Percentiles rank a stretch among this genome's conserved stretches.
These are phyloP conservation scores for Drosophila mimica DNA, from an alignment of 2,888 invertebrate genomes.

Conservation along the genomic window DNA sequence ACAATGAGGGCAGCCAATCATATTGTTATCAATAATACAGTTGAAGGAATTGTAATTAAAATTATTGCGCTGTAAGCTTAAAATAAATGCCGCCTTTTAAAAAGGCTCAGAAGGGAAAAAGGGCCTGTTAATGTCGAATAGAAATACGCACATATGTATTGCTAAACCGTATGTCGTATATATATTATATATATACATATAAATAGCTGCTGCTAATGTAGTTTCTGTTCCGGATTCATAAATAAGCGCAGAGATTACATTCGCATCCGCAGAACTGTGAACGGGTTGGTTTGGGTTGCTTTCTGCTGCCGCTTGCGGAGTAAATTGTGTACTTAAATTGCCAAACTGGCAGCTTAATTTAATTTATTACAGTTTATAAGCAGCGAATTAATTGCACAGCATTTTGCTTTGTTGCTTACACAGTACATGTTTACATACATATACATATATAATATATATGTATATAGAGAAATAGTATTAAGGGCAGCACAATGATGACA, in stretches of 20 bases:
- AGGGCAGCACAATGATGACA: background rate
- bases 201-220: slow-evolving; percentile 17
- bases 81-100: slow-evolving; percentile 36
- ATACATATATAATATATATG: background rate
- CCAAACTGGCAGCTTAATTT: slow-evolving; percentile 51
- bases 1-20: slow-evolving; percentile 7
- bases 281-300: slow-evolving; percentile 18
- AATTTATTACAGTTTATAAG: slow-evolving; percentile 61
- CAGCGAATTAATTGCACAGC: slow-evolving; percentile 46
- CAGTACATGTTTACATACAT: background rate
- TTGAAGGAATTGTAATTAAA: slow-evolving; percentile 64
- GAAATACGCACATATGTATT: slow-evolving; percentile 3
- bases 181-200: background rate
- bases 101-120: slow-evolving; percentile 33
- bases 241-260: slow-evolving; percentile 54
- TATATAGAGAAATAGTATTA: too few species aligned
- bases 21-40: slow-evolving; percentile 22
- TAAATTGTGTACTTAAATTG: slow-evolving; percentile 51
- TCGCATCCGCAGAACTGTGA: slow-evolving; percentile 6
- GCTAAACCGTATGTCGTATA: slow-evolving; percentile 20
- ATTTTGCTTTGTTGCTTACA: slow-evolving; percentile 10
- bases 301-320: slow-evolving; percentile 13
- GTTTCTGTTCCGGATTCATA: slow-evolving; percentile 46
- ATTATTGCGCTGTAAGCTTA: slow-evolving; percentile 56
- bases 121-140: slow-evolving; percentile 18